phyloP scores from a whole-genome alignment of 2,113 vertebrate species.

The Dromas ardeola region DNA sequence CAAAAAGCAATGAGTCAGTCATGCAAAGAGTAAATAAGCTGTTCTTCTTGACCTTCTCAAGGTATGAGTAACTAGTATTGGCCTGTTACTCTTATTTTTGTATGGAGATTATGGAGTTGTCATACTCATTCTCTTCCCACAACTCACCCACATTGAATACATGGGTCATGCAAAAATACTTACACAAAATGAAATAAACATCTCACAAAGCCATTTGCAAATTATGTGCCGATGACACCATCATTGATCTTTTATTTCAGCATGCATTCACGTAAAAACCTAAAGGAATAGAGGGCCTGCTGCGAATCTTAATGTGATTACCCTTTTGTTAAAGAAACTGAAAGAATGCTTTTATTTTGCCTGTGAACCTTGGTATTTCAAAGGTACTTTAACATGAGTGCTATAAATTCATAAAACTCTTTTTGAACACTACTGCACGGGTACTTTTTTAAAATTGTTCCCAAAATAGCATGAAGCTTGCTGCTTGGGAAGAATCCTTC shows the following conservation, averaged over 20 bases:
- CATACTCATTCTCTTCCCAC: slow-evolving; percentile 1
- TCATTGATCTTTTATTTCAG: neutral
- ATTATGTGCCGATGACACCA: neutral
- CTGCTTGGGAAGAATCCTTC: neutral
- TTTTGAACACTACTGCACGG: neutral
- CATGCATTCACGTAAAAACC: neutral
- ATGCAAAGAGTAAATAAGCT: neutral
- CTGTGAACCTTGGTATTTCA: neutral
- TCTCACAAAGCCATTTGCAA: neutral
- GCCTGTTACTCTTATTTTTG: neutral
- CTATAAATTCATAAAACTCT: neutral
- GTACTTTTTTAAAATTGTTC: neutral
- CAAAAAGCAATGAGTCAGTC: neutral
- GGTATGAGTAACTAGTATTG: slow-evolving; percentile 15
- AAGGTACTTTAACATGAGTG: neutral
- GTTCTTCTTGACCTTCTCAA: neutral
- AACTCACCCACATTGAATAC: neutral
- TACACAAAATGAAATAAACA: neutral
- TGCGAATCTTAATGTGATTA: neutral
- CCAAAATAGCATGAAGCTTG: neutral
- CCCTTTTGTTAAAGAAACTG: neutral
- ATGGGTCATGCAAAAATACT: neutral
- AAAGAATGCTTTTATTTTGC: neutral
- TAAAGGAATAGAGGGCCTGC: neutral
- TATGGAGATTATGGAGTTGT: neutral